A percentile compares a stretch with the other conserved stretches of the same genome.
Conservation (phyloP, 2,797 vertebrate species). For the Peromyscus melanophrys region DNA sequence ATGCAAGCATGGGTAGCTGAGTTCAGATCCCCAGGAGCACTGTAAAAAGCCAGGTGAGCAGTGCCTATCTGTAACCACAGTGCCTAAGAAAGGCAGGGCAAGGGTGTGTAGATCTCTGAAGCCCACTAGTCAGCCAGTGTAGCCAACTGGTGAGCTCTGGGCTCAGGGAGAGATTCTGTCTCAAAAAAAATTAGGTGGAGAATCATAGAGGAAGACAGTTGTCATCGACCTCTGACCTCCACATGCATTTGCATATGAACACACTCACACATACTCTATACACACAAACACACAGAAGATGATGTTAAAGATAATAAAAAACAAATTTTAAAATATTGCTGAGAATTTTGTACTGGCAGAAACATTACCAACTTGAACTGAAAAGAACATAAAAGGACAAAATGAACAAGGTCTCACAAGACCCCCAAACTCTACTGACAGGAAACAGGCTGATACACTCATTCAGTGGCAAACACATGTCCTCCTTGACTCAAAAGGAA, state of each 20-base stretch:
- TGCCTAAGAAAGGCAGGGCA: neutral
- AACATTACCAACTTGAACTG: neutral
- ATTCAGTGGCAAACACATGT: neutral
- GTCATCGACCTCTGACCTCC: neutral
- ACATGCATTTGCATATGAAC: neutral
- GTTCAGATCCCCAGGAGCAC: neutral
- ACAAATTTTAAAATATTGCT: neutral
- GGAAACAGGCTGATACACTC: neutral
- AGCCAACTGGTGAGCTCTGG: neutral
- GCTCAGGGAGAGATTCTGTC: neutral
- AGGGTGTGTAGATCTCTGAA: neutral
- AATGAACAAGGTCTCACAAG: neutral
- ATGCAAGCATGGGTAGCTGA: neutral
- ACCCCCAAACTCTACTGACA: neutral
- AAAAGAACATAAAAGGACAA: neutral
- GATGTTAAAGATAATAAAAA: neutral
- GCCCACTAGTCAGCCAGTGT: neutral
- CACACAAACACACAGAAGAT: neutral
- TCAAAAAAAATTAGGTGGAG: neutral
- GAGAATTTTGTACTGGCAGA: neutral
- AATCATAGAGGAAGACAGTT: neutral
- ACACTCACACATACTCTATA: neutral
- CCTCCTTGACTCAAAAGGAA: neutral
- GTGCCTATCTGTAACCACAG: neutral
- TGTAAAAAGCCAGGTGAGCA: neutral